A percentile compares a stretch with the other conserved stretches of the same genome.
These are phyloP conservation scores for Pycnonotus jocosus DNA, from an alignment of 2,113 vertebrate species.

Conservation along the genomic window DNA sequence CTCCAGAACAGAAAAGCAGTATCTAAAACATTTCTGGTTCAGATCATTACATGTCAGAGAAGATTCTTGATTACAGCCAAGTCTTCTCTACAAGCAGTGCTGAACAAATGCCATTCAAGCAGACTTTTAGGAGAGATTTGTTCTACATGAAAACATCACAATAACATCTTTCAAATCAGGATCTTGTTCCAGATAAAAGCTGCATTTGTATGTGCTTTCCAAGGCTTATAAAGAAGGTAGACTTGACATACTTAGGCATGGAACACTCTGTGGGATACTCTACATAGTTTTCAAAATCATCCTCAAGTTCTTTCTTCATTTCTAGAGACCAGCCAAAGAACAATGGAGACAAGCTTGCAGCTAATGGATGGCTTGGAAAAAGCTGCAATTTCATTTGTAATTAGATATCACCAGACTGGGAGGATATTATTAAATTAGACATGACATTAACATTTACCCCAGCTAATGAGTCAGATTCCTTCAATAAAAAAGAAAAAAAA, in stretches of 20 bases:
- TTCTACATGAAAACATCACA: background rate
- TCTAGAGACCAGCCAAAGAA: background rate
- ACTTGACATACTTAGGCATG: background rate
- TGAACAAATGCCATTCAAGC: background rate
- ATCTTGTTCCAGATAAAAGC: background rate
- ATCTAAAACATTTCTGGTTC: background rate
- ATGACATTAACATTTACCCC: slow-evolving; percentile 4
- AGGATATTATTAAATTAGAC: slow-evolving; percentile 34
- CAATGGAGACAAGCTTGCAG: background rate
- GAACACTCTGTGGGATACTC: background rate
- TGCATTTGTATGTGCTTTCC: background rate
- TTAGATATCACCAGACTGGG: background rate
- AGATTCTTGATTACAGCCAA: background rate
- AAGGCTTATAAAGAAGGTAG: background rate
- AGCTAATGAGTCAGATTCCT: slow-evolving; percentile 30
- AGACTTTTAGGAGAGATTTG: background rate
- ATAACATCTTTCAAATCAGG: background rate
- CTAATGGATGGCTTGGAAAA: background rate
- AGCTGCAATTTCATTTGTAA: slow-evolving; percentile 7
- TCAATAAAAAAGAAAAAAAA: background rate
- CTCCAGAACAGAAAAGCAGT: background rate
- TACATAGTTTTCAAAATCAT: background rate
- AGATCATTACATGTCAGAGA: background rate
- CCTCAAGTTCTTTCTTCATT: background rate
- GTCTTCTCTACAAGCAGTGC: background rate